phyloP scores from a whole-genome alignment of 2,888 invertebrate species.

The Melinaea menophilus region DNA sequence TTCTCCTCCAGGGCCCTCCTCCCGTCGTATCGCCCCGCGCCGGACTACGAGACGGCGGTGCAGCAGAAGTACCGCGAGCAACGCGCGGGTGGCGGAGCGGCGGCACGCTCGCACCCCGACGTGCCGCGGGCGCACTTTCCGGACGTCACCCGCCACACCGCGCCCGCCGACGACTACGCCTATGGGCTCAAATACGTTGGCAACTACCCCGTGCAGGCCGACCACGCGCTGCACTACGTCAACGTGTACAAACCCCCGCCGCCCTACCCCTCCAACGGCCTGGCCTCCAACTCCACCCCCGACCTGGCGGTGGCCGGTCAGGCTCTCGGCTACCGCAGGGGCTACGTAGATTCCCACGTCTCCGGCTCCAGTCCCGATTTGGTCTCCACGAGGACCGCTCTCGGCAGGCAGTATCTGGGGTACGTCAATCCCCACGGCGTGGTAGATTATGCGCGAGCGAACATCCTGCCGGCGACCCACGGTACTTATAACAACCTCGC shows the following conservation, averaged over 20 bases:
- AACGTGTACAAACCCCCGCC: constrained; percentile 90
- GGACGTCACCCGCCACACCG: constrained; percentile 79
- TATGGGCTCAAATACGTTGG: constrained; percentile 58
- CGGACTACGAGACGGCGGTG: constrained; percentile 96
- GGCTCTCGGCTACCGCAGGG: constrained; percentile 68
- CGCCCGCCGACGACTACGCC: constrained; percentile 56
- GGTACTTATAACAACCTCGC: constrained; percentile 86
- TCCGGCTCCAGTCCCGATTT: constrained; percentile 88
- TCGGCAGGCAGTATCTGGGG: constrained; percentile 71
- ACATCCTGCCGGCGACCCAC: constrained; percentile 75
- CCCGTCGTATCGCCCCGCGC: constrained; percentile 93
- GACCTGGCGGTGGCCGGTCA: constrained; percentile 87
- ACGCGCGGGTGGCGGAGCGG: constrained; percentile 46
- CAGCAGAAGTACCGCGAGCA: constrained; percentile 87
- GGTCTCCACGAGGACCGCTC: constrained; percentile 83
- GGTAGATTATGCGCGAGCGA: constrained; percentile 52
- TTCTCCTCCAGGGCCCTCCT: constrained; percentile 80
- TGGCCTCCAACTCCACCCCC: constrained; percentile 91
- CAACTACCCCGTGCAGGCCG: constrained; percentile 64
- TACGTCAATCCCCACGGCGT: constrained; percentile 59
- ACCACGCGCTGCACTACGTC: constrained; percentile 76
- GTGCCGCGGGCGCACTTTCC: constrained; percentile 83
- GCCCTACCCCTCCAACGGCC: constrained; percentile 86
- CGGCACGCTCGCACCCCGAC: constrained; percentile 85
- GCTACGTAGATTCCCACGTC: constrained; percentile 76